Percentiles rank a stretch among this genome's conserved stretches.
Conservation (phyloP, 2,797 vertebrate species). For the Ataeniobius toweri region DNA sequence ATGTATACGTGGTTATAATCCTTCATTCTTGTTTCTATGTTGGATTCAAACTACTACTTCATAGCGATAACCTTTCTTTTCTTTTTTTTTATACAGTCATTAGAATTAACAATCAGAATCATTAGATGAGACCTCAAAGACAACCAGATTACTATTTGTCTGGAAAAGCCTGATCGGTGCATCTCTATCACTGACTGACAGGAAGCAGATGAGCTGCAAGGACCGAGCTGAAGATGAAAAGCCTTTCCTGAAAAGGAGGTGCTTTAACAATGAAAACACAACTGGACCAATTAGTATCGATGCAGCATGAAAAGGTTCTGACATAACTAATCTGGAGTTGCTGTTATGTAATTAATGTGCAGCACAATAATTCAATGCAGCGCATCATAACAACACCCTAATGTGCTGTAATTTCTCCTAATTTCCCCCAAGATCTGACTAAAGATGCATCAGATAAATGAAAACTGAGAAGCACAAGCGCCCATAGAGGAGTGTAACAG, state of each 20-base stretch:
- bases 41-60: too few relatives aligned
- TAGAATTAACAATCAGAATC: background rate
- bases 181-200: conserved; percentile 12
- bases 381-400: conserved; percentile 11
- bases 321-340: conserved; percentile 33
- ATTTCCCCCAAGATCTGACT: conserved; percentile 1
- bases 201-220: conserved; percentile 32
- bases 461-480: conserved; percentile 4
- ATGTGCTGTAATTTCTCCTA: conserved; percentile 8
- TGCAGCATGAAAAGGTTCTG: conserved; percentile 29
- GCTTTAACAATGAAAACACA: conserved; percentile 42
- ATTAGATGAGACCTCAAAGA: background rate
- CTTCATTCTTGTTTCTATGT: too few relatives aligned
- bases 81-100: background rate
- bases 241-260: conserved; percentile 45
- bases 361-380: background rate
- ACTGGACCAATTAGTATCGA: conserved; percentile 44
- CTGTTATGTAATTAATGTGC: conserved; percentile 19
- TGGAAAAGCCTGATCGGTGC: background rate
- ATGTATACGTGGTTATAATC: too few relatives aligned
- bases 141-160: background rate
- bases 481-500: background rate
- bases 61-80: background rate
- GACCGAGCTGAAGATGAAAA: conserved; percentile 39
- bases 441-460: conserved; percentile 9